phyloP scores from a whole-genome alignment of 2,888 invertebrate species.

The Acronicta aceris region DNA sequence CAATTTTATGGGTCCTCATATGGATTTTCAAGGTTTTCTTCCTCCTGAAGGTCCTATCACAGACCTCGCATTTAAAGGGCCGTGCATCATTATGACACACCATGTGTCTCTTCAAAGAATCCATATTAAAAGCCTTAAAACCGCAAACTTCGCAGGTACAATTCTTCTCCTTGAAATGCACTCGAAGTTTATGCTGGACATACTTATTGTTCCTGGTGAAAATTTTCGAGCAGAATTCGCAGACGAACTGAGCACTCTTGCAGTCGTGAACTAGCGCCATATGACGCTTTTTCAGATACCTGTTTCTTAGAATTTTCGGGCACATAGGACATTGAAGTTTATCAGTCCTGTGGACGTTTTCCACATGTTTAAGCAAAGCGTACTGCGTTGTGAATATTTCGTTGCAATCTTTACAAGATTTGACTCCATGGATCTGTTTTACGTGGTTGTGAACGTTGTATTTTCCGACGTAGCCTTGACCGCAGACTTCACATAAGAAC shows the following conservation, averaged over 20 bases:
- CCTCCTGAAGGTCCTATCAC: slow-evolving; percentile 31
- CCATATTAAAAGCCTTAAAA: slow-evolving; percentile 54
- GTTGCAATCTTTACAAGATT: slow-evolving; percentile 69
- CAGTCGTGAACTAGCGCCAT: slow-evolving; percentile 58
- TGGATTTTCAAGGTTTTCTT: slow-evolving; percentile 36
- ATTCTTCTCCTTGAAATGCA: slow-evolving; percentile 62
- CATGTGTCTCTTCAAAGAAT: slow-evolving; percentile 37
- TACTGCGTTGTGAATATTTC: slow-evolving; percentile 39
- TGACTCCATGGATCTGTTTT: slow-evolving; percentile 54
- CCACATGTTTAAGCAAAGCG: slow-evolving; percentile 42
- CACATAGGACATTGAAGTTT: slow-evolving; percentile 53
- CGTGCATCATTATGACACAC: slow-evolving; percentile 27
- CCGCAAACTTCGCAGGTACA: slow-evolving; percentile 63
- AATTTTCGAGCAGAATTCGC: slow-evolving; percentile 68
- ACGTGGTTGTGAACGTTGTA: slow-evolving; percentile 64
- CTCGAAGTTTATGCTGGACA: slow-evolving; percentile 61
- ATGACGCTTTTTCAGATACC: slow-evolving; percentile 55
- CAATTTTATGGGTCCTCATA: slow-evolving; percentile 17
- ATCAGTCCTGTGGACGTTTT: slow-evolving; percentile 37
- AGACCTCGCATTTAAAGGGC: slow-evolving; percentile 37
- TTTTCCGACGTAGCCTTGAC: slow-evolving; percentile 66
- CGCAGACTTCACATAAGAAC: slow-evolving; percentile 72
- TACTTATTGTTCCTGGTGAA: slow-evolving; percentile 57
- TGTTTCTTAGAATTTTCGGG: slow-evolving; percentile 41
- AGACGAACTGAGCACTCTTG: slow-evolving; percentile 60